A percentile compares a stretch with the other conserved stretches of the same genome.
Evolutionary conservation across 2,113 vertebrate genomes (phyloP).

Genomic region (Gavia stellata): DNA sequence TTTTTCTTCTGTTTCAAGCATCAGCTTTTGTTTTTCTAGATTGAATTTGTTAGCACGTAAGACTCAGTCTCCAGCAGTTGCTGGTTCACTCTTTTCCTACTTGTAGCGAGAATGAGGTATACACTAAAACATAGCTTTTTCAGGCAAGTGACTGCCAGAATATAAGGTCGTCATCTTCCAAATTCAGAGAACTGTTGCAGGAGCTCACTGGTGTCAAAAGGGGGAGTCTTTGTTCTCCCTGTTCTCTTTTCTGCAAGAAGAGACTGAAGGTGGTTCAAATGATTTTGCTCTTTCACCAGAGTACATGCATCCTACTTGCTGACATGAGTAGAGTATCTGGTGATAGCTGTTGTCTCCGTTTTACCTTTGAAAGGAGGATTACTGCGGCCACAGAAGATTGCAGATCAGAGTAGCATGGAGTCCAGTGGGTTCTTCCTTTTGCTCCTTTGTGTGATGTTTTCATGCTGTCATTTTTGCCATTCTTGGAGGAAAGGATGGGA

Average conservation of each 20-base stretch:
- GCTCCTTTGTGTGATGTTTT: neutral
- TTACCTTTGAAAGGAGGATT: neutral
- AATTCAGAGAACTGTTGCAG: neutral
- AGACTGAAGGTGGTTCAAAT: neutral
- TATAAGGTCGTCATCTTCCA: neutral
- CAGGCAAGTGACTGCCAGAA: neutral
- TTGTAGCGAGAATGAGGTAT: neutral
- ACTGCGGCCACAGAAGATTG: neutral
- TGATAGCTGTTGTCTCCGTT: neutral
- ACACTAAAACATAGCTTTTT: neutral
- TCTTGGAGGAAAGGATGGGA: neutral
- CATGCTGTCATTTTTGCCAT: neutral
- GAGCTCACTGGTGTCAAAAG: conserved; percentile 36
- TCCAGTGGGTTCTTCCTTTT: neutral
- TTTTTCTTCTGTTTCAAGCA: neutral
- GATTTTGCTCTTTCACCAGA: neutral
- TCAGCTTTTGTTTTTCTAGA: neutral
- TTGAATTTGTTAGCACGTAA: neutral
- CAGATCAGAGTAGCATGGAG: neutral
- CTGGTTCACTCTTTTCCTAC: neutral
- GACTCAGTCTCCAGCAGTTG: neutral
- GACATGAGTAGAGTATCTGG: neutral
- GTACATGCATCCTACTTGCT: neutral
- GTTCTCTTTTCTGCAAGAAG: neutral
- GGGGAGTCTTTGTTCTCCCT: conserved; percentile 51